Base-by-base conservation (phyloP, 2,888 invertebrate genomes). In the Xylophagus ater region DNA sequence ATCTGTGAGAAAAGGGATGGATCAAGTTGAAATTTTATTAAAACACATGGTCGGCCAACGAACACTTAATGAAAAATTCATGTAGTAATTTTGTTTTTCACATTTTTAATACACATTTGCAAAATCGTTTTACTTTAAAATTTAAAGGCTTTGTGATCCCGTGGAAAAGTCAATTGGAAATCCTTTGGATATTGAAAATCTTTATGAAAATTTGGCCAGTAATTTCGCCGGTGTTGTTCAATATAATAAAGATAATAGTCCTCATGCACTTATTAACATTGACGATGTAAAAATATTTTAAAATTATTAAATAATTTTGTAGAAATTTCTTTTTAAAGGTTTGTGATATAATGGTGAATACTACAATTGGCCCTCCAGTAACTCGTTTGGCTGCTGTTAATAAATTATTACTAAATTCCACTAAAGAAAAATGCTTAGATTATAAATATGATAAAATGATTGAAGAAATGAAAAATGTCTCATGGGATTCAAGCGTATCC, bases 171-270 rank as follows among this genome's bases (percentile, higher is more conserved):
- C 76, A 0, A 65, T 74, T 10, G 59, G 68, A 1, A 72, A 72
- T 44, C 47, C 47, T 3, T 65, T 75, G 25, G 86, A 88, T 53
- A 71, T 89, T 10, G 71, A 80, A 2, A 90, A 81, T 57, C 76
- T 96, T 40, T 88, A 78, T 58, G 81, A 79, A 56, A 74, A 73
- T n/a, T 62, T 94, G 26, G 84, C 90, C 1, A 76, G 80, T 29
- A 83, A 86, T 62, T 87, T 94, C 61, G 92, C 89, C 36, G 88
- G 79, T 25, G 73, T 93, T 28, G 92, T 93, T 0, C 94, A 96
- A 55, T 94, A 94, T 60, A 93, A 93, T 59, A 85, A 86, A 56
- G 93, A 93, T 56, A 93, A 93, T 59, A 73, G 90, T 19, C 76
- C 76, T 8, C 70, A 78, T 56, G 71, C 72, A n/a, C 81, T 78